Evolutionary conservation across 2,888 invertebrate genomes (phyloP), one percentile per base, ranked within the genome.

Genomic region (Caenorhabditis japonica): DNA sequence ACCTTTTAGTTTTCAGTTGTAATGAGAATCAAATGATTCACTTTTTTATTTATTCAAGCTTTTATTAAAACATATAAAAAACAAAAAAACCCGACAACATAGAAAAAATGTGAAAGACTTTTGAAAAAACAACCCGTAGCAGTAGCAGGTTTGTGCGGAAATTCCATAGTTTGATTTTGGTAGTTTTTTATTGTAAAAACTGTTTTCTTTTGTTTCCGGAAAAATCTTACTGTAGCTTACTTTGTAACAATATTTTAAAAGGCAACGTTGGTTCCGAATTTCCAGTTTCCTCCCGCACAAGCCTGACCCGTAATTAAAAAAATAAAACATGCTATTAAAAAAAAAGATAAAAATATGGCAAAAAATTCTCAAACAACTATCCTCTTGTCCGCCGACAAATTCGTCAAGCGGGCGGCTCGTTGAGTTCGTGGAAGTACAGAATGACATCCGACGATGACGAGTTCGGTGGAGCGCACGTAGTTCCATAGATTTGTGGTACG

Each of bases 361-460:
- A 25, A 43, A 19, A 56, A 15, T 25, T 51, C n/a, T n/a, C n/a
- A n/a, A n/a, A n/a, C n/a, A n/a, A n/a, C n/a, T n/a, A n/a, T n/a
- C n/a, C n/a, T n/a, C n/a, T n/a, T 25, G 19, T 39, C 56, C 5
- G 56, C 39, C 4, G 66, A 56, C 12, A 66, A 49, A 44, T 56
- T 56, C 3, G 68, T 61, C 41, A 76, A 51, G 38, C 58, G 59
- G 4, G 66, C 51, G 12, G 82, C 79, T 43, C 82, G 49, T 34
- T 80, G 76, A 7, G 81, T 77, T 36, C 84, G 75, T 12, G 84
- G 83, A 3, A 84, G 73, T 1, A 84, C 83, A 13, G 82, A 83
- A 59, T 85, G 85, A 53, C 85, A 85, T 7, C 85, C 85, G 19
- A 85, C 83, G 19, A 79, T 84, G n/a, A 85, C 59, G 8, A 69